Conservation (phyloP, 2,797 vertebrate species). For the Characodon lateralis region DNA sequence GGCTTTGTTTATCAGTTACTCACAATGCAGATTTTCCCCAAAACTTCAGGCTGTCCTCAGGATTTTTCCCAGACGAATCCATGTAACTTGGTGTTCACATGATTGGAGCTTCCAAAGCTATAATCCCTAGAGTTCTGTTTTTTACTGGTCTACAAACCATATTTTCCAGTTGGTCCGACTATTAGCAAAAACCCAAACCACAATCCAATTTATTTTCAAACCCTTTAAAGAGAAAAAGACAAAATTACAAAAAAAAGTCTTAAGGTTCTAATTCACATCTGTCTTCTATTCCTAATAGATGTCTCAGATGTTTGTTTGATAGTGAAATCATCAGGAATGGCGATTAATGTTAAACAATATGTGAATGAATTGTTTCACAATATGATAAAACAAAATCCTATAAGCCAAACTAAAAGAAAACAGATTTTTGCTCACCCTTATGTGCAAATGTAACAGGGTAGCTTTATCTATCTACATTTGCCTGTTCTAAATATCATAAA, state of each 20-base stretch:
- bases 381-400: not conserved
- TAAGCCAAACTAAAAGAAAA: not conserved
- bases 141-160: not conserved
- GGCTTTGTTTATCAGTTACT: constrained; percentile 25
- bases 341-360: not conserved
- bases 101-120: not conserved
- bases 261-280: not conserved
- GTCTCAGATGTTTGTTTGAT: not conserved
- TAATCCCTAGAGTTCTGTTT: not conserved
- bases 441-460: not conserved
- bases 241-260: not conserved
- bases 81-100: not conserved
- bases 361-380: not conserved
- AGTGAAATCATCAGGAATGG: not conserved
- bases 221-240: not conserved
- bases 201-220: not conserved
- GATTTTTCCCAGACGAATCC: not conserved
- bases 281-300: not conserved
- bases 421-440: not conserved
- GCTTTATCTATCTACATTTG: not conserved
- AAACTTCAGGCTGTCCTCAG: not conserved
- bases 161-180: not conserved
- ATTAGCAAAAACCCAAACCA: not conserved
- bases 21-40: constrained; percentile 3
- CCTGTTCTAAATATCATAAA: not conserved